Conservation (phyloP, 2,888 invertebrate species). For the Papilio gigon region DNA sequence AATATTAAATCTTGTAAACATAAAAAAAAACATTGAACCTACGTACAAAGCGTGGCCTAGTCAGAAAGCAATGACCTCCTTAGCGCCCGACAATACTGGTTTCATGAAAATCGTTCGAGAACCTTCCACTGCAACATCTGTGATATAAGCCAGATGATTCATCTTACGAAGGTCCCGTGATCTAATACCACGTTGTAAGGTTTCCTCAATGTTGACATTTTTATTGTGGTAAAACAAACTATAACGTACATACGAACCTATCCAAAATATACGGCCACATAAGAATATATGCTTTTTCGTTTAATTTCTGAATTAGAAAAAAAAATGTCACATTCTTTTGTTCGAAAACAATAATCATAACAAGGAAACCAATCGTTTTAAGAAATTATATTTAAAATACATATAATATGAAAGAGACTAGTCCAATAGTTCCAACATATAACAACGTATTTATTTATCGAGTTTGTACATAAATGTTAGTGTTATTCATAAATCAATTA, state of each 20-base stretch:
- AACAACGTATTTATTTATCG: not conserved
- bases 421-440: not conserved
- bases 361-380: too few relatives aligned
- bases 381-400: too few relatives aligned
- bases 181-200: not conserved
- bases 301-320: too few relatives aligned
- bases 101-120: slow-evolving; percentile 11
- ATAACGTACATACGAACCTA: too few relatives aligned
- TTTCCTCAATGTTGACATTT: not conserved
- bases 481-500: not conserved
- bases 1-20: slow-evolving; percentile 3
- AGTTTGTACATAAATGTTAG: not conserved
- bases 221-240: not conserved
- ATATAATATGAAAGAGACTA: not conserved
- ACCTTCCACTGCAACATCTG: slow-evolving; percentile 13
- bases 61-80: slow-evolving; percentile 16
- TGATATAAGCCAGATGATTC: not conserved
- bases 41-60: not conserved
- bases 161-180: not conserved
- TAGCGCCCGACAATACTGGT: slow-evolving; percentile 9
- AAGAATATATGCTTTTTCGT: too few relatives aligned
- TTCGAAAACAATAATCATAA: too few relatives aligned
- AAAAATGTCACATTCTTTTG: not conserved
- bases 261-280: too few relatives aligned
- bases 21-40: not conserved